Conservation (phyloP, 1,140 invertebrate species). For the Heliconius hermathena region DNA sequence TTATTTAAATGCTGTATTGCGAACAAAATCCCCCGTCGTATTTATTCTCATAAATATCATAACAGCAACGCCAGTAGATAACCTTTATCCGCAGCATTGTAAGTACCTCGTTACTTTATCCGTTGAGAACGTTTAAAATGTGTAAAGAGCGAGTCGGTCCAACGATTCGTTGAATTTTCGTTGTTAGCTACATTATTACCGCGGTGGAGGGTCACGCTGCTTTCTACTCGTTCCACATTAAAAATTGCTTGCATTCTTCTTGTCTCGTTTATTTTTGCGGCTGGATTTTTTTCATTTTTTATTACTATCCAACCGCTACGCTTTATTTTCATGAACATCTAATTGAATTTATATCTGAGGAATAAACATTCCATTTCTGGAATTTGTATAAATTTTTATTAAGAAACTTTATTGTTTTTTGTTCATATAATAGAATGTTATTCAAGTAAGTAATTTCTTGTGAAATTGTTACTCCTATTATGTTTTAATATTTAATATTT, state of each 20-base stretch:
- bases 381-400: conserved; percentile 41
- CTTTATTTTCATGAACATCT: conserved; percentile 58
- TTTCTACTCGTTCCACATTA: conserved; percentile 71
- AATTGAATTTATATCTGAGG: conserved; percentile 48
- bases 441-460: not conserved
- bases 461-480: not conserved
- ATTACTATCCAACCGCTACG: conserved; percentile 55
- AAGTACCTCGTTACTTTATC: conserved; percentile 44
- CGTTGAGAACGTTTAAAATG: conserved; percentile 48
- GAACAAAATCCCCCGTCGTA: conserved; percentile 3
- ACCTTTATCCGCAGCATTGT: conserved; percentile 27
- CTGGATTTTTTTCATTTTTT: conserved; percentile 59
- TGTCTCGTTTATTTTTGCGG: conserved; percentile 70
- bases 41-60: conserved; percentile 27
- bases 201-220: conserved; percentile 58
- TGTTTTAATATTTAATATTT: too few relatives aligned
- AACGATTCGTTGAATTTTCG: conserved; percentile 58
- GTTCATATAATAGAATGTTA: not conserved
- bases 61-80: conserved; percentile 26
- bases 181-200: conserved; percentile 68
- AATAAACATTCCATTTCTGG: conserved; percentile 36
- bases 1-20: conserved; percentile 15
- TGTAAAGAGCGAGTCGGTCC: conserved; percentile 50
- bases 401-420: conserved; percentile 9
- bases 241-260: conserved; percentile 80